phyloP scores from a whole-genome alignment of 1,140 invertebrate genomes.

The Dryas iulia region DNA sequence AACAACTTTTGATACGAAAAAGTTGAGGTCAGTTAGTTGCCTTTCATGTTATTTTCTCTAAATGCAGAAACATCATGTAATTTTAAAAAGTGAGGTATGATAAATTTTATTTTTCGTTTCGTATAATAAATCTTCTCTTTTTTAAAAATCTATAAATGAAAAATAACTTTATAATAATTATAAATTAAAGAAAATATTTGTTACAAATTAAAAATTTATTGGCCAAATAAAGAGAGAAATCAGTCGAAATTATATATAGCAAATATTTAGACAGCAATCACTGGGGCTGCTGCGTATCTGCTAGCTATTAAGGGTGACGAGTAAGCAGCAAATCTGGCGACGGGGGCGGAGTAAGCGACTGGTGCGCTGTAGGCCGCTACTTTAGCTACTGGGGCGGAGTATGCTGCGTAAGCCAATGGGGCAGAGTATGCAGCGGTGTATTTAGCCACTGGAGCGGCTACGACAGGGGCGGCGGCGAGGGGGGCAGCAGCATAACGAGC shows the following conservation, averaged over 20 bases:
- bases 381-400: conserved; percentile 30
- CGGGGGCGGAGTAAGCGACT: conserved; percentile 41
- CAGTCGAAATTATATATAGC: conserved; percentile 35
- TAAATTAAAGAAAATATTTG: conserved; percentile 11
- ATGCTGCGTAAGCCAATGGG: conserved; percentile 35
- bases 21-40: no score
- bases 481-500: conserved; percentile 34
- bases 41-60: no score
- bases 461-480: conserved; percentile 45
- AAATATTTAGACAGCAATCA: conserved; percentile 50
- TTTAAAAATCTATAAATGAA: no score
- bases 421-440: conserved; percentile 42
- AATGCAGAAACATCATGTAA: no score
- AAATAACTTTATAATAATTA: no score
- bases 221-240: conserved; percentile 33
- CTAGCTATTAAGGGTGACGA: conserved; percentile 36
- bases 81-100: no score
- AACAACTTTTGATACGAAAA: no score
- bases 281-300: conserved; percentile 40
- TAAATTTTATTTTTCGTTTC: no score
- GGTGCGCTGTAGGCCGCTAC: conserved; percentile 44
- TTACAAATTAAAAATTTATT: conserved; percentile 43
- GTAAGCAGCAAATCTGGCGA: conserved; percentile 42
- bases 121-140: no score
- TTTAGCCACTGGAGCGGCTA: conserved; percentile 41